phyloP scores from a whole-genome alignment of 2,113 vertebrate species.

The Tor tambroides region DNA sequence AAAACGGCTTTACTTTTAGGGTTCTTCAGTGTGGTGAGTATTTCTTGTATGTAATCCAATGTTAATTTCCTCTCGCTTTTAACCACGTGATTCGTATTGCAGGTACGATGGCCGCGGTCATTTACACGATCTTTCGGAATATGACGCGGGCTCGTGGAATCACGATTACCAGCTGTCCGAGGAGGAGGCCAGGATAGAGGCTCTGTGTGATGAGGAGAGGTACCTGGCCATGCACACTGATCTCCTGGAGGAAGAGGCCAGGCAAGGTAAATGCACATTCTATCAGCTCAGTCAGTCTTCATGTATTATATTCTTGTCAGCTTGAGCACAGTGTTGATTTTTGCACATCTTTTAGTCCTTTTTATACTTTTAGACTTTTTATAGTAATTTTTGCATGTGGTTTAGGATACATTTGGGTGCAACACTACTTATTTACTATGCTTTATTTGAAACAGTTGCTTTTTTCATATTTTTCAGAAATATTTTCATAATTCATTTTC shows the following conservation, averaged over 20 bases:
- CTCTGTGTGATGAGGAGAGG: constrained; percentile 98
- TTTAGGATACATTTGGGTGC: background rate
- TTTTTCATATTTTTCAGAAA: background rate
- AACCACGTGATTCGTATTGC: constrained; percentile 83
- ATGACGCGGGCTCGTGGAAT: constrained; percentile 99
- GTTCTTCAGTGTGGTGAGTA: constrained; percentile 72
- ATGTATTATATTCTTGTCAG: background rate
- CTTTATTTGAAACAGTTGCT: background rate
- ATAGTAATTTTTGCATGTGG: background rate
- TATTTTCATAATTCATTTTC: background rate
- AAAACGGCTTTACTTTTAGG: constrained; percentile 64
- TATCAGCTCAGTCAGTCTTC: background rate
- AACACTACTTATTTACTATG: background rate
- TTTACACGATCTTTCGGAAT: constrained; percentile 99
- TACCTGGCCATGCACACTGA: constrained; percentile 99
- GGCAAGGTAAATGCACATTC: constrained; percentile 84
- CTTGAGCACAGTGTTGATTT: background rate
- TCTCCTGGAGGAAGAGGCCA: constrained; percentile 98
- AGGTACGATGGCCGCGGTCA: constrained; percentile 99
- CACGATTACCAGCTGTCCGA: constrained; percentile 94
- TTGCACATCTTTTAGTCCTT: background rate
- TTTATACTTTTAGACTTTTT: background rate
- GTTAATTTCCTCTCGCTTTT: constrained; percentile 65
- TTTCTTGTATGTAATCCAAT: constrained; percentile 58
- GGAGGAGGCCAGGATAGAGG: constrained; percentile 95